Conservation (phyloP, 2,888 invertebrate genomes). For the Stegana nigrithorax region DNA sequence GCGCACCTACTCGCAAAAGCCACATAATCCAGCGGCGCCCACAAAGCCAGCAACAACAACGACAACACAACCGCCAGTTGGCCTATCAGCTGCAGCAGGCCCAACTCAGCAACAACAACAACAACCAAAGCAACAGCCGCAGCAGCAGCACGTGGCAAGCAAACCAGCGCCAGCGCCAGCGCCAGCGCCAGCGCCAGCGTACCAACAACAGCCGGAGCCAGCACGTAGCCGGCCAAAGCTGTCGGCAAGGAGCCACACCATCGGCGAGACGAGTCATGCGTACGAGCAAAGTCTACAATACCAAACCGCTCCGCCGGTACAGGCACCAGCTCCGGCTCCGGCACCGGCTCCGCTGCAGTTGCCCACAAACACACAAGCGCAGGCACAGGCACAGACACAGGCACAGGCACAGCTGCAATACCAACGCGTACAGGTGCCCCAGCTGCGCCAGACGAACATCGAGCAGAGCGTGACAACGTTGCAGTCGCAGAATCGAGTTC, state of each 20-base stretch:
- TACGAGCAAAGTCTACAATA: slow-evolving; percentile 23
- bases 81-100: too few species aligned
- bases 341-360: slow-evolving; percentile 14
- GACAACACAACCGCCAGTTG: not conserved
- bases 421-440: slow-evolving; percentile 19
- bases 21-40: not conserved
- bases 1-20: not conserved
- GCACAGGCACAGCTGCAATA: slow-evolving; percentile 12
- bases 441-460: slow-evolving; percentile 15
- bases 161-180: not conserved
- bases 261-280: slow-evolving; percentile 29
- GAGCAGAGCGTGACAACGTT: slow-evolving; percentile 27
- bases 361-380: too few species aligned
- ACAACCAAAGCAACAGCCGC: slow-evolving; percentile 2
- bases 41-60: not conserved
- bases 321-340: not conserved
- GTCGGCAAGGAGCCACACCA: slow-evolving; percentile 33
- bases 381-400: too few species aligned
- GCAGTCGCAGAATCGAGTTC: slow-evolving; percentile 41
- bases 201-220: slow-evolving; percentile 37
- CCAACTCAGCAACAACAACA: too few species aligned
- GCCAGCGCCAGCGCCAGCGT: not conserved
- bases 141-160: not conserved
- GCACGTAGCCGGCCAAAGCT: slow-evolving; percentile 38
- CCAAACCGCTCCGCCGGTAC: too few species aligned